These are phyloP conservation scores for Sinocyclocheilus anophthalmus DNA, from an alignment of 2,113 vertebrate species.

Conservation along the genomic window DNA sequence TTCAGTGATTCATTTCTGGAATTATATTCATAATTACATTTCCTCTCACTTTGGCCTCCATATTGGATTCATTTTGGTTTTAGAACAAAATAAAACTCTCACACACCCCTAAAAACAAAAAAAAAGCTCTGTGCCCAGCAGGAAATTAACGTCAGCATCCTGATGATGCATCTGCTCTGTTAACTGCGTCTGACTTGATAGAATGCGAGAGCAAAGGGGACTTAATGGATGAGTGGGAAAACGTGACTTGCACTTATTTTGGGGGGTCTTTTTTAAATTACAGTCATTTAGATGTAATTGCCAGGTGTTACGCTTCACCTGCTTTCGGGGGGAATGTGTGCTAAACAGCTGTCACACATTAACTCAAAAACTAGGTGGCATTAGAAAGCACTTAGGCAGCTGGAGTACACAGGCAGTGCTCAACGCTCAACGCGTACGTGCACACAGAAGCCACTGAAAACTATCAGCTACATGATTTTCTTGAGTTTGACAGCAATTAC, in stretches of 20 bases:
- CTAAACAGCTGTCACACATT: slow-evolving; percentile 32
- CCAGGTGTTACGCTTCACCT: neutral
- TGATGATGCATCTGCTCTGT: neutral
- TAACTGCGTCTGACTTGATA: neutral
- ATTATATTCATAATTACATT: neutral
- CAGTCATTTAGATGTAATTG: neutral
- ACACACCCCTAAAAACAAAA: neutral
- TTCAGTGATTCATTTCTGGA: neutral
- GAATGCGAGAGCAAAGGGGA: neutral
- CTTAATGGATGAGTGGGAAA: slow-evolving; percentile 13
- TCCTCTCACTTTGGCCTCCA: neutral
- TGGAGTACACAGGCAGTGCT: neutral
- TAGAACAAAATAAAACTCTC: neutral
- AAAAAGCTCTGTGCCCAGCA: neutral
- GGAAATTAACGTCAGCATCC: neutral
- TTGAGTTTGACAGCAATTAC: neutral
- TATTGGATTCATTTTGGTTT: neutral
- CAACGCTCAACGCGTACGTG: neutral
- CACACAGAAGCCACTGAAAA: neutral
- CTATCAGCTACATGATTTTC: neutral
- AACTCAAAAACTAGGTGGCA: neutral
- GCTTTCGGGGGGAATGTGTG: neutral
- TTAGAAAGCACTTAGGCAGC: slow-evolving; percentile 24
- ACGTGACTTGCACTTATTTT: slow-evolving; percentile 20
- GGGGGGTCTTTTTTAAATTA: slow-evolving; percentile 7